Base-by-base conservation (phyloP, 2,888 invertebrate genomes). In the Phytoseiulus persimilis region DNA sequence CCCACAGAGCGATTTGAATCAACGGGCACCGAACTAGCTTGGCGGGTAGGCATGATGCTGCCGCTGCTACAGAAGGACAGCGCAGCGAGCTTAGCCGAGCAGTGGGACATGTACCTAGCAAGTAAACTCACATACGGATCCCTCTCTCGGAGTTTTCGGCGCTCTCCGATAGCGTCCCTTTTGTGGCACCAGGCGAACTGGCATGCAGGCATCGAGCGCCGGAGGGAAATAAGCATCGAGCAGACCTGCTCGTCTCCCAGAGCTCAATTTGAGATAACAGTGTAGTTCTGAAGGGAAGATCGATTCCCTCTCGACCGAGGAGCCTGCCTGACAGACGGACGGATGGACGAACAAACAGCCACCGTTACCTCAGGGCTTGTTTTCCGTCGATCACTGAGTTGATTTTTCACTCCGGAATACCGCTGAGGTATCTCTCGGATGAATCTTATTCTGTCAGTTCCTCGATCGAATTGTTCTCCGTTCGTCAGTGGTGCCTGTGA, bases 1-100 rank as follows among this genome's bases (percentile, higher is more conserved):
- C 28, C 65, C 65, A 65, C 65, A 65, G 65, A 65, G 65, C 65
- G 5, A 28, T 28, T 65, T 65, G 65, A 65, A 65, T 65, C 65
- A 3, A 65, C 65, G 65, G 65, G 11, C 65, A 65, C 65, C 65
- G 65, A 65, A 28, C 65, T 65, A 65, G 18, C 65, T 65, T 65
- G 65, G 65, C 65, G 65, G 65, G 65, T 65, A 65, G 65, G 65
- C 65, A 65, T 65, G 65, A 65, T 65, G 65, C 65, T 65, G 65
- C 65, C 18, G 65, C 65, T 65, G 65, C 65, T 65, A 23, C 65
- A 65, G 65, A 65, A 65, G 18, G 65, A 65, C 65, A 14, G 65
- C 1, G 11, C 14, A 65, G 65, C 65, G 28, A 65, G 65, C 65
- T 65, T 65, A 65, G 65, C 65, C 28, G 65, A 65, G 65, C 18